Evolutionary conservation across 2,888 invertebrate species (phyloP).

Genomic region (Hydraecia micacea): DNA sequence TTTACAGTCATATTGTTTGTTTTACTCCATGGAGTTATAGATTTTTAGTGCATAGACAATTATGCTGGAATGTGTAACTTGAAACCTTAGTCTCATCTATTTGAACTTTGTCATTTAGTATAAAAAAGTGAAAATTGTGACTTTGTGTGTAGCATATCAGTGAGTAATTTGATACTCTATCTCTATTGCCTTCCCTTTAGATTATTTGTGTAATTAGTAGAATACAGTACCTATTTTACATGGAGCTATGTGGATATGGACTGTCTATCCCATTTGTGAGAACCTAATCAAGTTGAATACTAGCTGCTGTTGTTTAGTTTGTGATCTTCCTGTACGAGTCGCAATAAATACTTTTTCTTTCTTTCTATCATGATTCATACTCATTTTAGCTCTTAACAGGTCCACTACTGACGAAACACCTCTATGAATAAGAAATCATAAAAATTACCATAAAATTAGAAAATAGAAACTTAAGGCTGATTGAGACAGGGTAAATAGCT

Average conservation of each 20-base stretch:
- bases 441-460: neutral
- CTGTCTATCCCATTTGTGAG: neutral
- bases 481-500: no score
- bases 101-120: neutral
- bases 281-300: neutral
- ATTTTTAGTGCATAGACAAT: conserved; percentile 6
- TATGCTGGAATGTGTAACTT: conserved; percentile 4
- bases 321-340: no score
- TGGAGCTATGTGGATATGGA: no score
- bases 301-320: no score
- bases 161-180: conserved; percentile 5
- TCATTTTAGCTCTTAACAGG: neutral
- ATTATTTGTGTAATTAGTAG: no score
- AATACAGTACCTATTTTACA: no score
- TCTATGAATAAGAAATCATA: neutral
- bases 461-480: neutral
- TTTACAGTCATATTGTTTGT: no score
- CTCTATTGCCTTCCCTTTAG: no score
- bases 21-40: neutral
- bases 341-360: no score
- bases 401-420: no score
- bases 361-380: neutral
- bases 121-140: neutral
- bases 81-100: conserved; percentile 1
- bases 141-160: neutral